Base-by-base conservation (phyloP, 2,888 invertebrate genomes). In the Epinotia ramella region DNA sequence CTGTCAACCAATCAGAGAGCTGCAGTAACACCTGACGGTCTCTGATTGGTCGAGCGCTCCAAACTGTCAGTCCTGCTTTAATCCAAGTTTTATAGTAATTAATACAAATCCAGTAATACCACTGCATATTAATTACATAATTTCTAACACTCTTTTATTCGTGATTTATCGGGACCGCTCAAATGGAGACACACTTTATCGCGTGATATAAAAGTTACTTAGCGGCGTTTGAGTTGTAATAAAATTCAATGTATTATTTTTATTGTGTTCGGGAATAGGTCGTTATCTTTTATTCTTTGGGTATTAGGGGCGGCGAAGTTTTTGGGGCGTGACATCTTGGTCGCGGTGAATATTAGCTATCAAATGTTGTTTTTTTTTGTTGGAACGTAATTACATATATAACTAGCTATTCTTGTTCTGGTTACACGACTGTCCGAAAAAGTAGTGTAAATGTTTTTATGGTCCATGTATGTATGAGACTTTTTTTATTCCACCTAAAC, bases 221-320 rank as follows among this genome's bases (percentile, higher is more conserved):
- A 53, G 53, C 53, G 33, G 12, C 18, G 12, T 33, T 66, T 33
- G 66, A 53, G 18, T 28, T 28, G 33, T 33, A 11, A 66, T 66
- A 66, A 66, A 56, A 66, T 53, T 33, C 18, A 66, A 66, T 66
- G 66, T 66, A 28, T 66, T 66, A 56, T 33, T 56, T 66, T 66
- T 66, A 66, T 66, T 66, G 66, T 66, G 33, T 28, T 53, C 53
- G 56, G 66, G 53, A 49, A 66, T 12, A 66, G 44, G 49, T 24
- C 49, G 65, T 65, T 65, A 66, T 53, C 53, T 28, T 66, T 66
- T 66, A 53, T 65, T 49, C 49, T 66, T 56, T 33, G 56, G 33
- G 33, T 49, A 18, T 18, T n/a, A 56, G 4, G 53, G n/a, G 33
- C 66, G 28, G n/a, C n/a, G 12, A 66, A 66, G 3, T 53, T 66